Evolutionary conservation across 2,797 vertebrate genomes (phyloP).

Genomic region (Microctenopoma stevenorrisi): DNA sequence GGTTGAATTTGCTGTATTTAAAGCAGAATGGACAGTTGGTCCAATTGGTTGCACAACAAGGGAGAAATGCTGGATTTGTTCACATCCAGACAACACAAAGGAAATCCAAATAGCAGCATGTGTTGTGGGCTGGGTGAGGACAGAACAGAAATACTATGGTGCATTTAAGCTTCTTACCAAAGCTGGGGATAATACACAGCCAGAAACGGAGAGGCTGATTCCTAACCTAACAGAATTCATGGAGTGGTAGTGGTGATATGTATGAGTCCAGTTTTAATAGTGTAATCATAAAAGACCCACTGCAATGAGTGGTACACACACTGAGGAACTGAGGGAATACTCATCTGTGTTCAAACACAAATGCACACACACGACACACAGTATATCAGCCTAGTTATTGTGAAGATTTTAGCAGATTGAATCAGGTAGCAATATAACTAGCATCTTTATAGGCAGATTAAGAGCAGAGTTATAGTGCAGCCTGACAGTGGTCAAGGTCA

Average conservation of each 20-base stretch:
- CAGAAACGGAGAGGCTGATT: slow-evolving; percentile 63
- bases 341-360: not conserved
- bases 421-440: slow-evolving; percentile 60
- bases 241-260: slow-evolving; percentile 37
- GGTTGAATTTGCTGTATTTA: slow-evolving; percentile 41
- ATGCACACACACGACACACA: slow-evolving; percentile 15
- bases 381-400: slow-evolving; percentile 41
- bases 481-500: slow-evolving; percentile 72
- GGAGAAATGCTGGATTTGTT: slow-evolving; percentile 73
- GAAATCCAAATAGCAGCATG: slow-evolving; percentile 77
- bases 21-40: slow-evolving; percentile 48
- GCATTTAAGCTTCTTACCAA: slow-evolving; percentile 74
- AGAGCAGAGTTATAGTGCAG: slow-evolving; percentile 69
- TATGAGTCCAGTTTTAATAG: slow-evolving; percentile 45
- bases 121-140: slow-evolving; percentile 57
- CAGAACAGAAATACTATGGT: slow-evolving; percentile 59
- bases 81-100: slow-evolving; percentile 61
- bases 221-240: slow-evolving; percentile 54
- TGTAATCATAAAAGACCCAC: slow-evolving; percentile 48
- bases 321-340: slow-evolving; percentile 24
- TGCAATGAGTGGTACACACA: slow-evolving; percentile 29
- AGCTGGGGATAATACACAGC: slow-evolving; percentile 65
- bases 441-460: slow-evolving; percentile 71
- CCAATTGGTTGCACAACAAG: slow-evolving; percentile 70
- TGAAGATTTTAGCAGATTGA: slow-evolving; percentile 70